phyloP scores from a whole-genome alignment of 2,113 vertebrate genomes.

The Vidua chalybeata region DNA sequence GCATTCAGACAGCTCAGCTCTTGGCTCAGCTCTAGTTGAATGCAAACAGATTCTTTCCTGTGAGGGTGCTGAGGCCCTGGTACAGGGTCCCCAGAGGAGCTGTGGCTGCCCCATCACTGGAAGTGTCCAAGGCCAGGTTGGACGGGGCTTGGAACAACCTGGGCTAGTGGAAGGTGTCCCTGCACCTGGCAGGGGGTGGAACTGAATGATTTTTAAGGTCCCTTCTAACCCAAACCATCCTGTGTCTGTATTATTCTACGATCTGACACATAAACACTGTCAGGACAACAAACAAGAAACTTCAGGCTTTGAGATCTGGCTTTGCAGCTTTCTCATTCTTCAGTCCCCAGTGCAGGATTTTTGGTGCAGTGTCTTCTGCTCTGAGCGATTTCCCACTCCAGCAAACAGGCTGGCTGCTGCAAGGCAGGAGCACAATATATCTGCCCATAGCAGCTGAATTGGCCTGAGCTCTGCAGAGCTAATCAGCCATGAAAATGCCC shows the following conservation, averaged over 20 bases:
- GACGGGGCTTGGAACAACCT: background rate
- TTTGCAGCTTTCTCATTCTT: background rate
- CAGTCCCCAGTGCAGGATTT: background rate
- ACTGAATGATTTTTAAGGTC: background rate
- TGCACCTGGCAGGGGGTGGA: background rate
- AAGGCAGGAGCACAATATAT: background rate
- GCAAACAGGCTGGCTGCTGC: background rate
- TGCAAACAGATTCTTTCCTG: background rate
- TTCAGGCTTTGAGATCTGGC: background rate
- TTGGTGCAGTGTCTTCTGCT: background rate
- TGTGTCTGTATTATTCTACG: background rate
- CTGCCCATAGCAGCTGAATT: background rate
- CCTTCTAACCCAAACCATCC: background rate
- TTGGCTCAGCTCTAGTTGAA: background rate
- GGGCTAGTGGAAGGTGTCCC: background rate
- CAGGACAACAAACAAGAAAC: background rate
- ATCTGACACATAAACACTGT: rapidly evolving
- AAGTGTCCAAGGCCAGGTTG: background rate
- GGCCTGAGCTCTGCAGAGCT: background rate
- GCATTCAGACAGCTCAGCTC: background rate
- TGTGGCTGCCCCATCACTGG: background rate
- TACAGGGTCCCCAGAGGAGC: background rate
- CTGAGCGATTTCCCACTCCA: rapidly evolving
- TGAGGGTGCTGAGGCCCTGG: background rate
- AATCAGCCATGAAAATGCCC: conserved; percentile 42